Percentiles rank a stretch among this genome's conserved stretches.
Conservation (phyloP, 2,113 vertebrate species). For the Columba livia region DNA sequence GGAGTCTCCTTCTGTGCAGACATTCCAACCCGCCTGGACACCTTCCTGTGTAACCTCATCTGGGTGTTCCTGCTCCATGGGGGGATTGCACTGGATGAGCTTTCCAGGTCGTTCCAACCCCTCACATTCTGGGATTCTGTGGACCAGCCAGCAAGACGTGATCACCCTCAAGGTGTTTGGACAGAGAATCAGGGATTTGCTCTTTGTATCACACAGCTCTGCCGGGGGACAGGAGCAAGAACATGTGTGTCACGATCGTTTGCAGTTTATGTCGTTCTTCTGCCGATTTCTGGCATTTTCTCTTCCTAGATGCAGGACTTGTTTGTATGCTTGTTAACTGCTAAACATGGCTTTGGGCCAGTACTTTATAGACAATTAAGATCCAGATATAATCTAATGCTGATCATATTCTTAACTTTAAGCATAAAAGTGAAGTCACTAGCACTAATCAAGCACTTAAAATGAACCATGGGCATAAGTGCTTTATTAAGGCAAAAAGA, state of each 20-base stretch:
- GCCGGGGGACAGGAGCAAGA: background rate
- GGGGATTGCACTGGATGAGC: too few species aligned
- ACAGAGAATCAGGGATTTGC: background rate
- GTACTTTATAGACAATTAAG: background rate
- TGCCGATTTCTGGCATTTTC: background rate
- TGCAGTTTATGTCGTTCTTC: background rate
- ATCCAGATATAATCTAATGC: background rate
- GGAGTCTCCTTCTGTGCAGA: too few species aligned
- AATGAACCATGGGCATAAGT: background rate
- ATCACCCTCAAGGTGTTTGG: background rate
- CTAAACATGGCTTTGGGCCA: background rate
- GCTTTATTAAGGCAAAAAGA: background rate
- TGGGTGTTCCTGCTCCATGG: too few species aligned
- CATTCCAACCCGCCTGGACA: too few species aligned
- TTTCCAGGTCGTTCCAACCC: too few species aligned
- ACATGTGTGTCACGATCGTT: fast-evolving
- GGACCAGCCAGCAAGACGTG: background rate
- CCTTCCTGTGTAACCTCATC: too few species aligned
- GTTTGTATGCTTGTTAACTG: background rate
- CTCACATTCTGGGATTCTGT: too few species aligned
- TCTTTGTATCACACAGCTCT: background rate
- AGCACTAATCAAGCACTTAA: background rate
- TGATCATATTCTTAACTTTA: background rate
- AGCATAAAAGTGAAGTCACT: background rate
- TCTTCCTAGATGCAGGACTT: background rate